Evolutionary conservation across 1,140 invertebrate genomes (phyloP).

Genomic region (Saccostrea glomerata): DNA sequence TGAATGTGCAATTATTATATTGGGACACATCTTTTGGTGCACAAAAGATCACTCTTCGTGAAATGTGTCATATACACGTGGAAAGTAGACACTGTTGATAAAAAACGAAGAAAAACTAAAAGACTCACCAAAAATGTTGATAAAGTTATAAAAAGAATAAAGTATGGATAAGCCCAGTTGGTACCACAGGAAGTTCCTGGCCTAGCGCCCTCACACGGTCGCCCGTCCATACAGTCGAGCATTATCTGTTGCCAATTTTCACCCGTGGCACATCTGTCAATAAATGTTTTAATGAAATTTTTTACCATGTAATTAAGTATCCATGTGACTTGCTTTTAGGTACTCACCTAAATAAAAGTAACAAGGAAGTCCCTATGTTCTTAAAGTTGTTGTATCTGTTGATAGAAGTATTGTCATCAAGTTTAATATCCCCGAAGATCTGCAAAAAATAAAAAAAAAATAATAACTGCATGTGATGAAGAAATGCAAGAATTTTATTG

Average conservation of each 20-base stretch:
- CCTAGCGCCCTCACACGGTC: slow-evolving; percentile 73
- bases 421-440: not conserved
- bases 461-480: not conserved
- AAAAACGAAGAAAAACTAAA: not conserved
- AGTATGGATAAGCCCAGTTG: slow-evolving; percentile 95
- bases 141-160: slow-evolving; percentile 99
- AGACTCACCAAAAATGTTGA: slow-evolving; percentile 96
- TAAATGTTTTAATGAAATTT: not conserved
- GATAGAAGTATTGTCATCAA: not conserved
- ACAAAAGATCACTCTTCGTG: too few species aligned
- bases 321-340: not conserved
- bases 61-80: too few species aligned
- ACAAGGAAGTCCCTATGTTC: not conserved
- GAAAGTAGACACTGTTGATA: too few species aligned
- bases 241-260: slow-evolving; percentile 99
- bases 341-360: not conserved
- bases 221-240: slow-evolving; percentile 82
- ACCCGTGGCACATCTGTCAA: slow-evolving; percentile 96
- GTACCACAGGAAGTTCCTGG: slow-evolving; percentile 83
- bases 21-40: too few species aligned
- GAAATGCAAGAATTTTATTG: not conserved
- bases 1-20: too few species aligned
- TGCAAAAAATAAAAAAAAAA: not conserved
- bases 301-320: not conserved
- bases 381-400: not conserved